Evolutionary conservation across 2,888 invertebrate species (phyloP).

Genomic region (Calameuta filiformis): DNA sequence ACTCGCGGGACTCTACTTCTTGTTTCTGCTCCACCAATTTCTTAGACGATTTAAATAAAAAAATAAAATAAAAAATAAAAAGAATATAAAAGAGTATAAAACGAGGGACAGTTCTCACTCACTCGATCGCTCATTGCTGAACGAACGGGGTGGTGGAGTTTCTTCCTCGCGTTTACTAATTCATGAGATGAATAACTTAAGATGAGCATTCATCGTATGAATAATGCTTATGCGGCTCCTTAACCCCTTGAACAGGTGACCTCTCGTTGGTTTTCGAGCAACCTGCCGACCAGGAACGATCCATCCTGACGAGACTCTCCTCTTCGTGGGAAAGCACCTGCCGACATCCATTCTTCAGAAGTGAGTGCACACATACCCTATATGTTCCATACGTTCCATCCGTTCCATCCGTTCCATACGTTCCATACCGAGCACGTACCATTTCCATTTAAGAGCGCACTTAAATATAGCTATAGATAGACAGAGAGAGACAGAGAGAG

Average conservation of each 20-base stretch:
- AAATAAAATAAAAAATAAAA: no score
- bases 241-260: slow-evolving; percentile 47
- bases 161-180: slow-evolving; percentile 47
- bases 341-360: slow-evolving; percentile 25
- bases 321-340: slow-evolving; percentile 44
- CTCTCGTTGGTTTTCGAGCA: slow-evolving; percentile 16
- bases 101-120: no score
- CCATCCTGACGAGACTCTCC: slow-evolving; percentile 16
- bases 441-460: slow-evolving; percentile 1
- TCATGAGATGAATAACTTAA: slow-evolving; percentile 56
- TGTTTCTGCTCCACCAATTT: no score
- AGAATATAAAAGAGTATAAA: no score
- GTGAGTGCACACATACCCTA: background rate
- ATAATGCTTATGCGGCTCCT: slow-evolving; percentile 47
- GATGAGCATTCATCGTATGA: slow-evolving; percentile 48
- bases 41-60: no score
- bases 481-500: no score
- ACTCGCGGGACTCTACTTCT: no score
- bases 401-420: no score
- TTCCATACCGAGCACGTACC: background rate
- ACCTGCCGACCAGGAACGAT: slow-evolving; percentile 16
- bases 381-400: no score
- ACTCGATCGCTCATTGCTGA: background rate
- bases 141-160: slow-evolving; percentile 12
- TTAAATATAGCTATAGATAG: background rate